Evolutionary conservation across 2,113 vertebrate genomes (phyloP).

Genomic region (Narcine bancroftii): DNA sequence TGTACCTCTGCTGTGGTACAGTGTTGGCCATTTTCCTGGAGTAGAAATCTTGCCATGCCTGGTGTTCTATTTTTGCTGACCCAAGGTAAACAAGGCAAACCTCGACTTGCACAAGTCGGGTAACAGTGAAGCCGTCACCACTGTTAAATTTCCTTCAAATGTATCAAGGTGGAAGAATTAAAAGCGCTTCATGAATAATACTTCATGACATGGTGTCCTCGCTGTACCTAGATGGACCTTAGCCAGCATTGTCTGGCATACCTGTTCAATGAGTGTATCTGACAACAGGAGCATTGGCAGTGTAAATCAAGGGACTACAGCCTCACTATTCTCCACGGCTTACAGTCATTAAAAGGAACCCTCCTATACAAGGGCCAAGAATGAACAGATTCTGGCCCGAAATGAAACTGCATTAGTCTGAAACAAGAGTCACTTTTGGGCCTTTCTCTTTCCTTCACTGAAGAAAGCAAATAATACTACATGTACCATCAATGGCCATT

Average conservation of each 20-base stretch:
- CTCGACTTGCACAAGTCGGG: background rate
- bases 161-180: background rate
- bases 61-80: background rate
- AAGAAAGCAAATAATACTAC: no score
- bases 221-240: background rate
- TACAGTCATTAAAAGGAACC: no score
- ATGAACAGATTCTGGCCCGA: no score
- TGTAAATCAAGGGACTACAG: background rate
- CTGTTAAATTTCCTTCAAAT: background rate
- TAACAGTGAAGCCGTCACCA: background rate
- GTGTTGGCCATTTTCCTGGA: no score
- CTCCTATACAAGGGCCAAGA: no score
- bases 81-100: background rate
- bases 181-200: background rate
- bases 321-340: background rate
- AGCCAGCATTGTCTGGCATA: background rate
- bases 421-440: no score
- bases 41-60: background rate
- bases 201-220: background rate
- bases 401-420: no score
- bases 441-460: no score
- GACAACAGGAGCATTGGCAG: background rate
- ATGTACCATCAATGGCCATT: no score
- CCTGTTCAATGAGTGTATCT: background rate
- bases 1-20: no score